These are phyloP conservation scores for Chiridota heheva DNA, from an alignment of 35 echinoderm and acorn worm genomes.

Conservation along the genomic window DNA sequence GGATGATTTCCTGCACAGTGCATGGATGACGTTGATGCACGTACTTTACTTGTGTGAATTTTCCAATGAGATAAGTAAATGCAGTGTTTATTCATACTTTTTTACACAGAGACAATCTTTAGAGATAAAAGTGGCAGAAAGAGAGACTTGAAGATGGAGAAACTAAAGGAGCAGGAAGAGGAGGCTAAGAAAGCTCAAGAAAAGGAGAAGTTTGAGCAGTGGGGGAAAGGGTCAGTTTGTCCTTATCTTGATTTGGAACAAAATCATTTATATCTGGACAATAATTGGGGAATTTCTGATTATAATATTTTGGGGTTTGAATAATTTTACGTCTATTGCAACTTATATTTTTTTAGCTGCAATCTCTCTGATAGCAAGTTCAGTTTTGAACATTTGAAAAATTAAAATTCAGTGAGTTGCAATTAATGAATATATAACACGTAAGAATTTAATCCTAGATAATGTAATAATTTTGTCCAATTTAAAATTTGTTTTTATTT, in stretches of 20 bases:
- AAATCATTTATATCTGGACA: neutral
- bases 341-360: neutral
- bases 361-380: neutral
- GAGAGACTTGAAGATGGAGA: constrained; percentile 83
- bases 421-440: no score
- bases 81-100: neutral
- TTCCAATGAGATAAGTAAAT: neutral
- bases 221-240: constrained; percentile 91
- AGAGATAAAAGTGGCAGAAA: constrained; percentile 83
- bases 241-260: neutral
- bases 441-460: no score
- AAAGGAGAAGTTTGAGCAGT: constrained; percentile 75
- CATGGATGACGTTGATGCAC: no score
- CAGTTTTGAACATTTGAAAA: neutral
- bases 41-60: neutral
- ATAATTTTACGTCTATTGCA: neutral
- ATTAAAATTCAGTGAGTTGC: neutral
- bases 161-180: constrained; percentile 60
- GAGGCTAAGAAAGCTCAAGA: constrained; percentile 71
- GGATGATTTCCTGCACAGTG: no score
- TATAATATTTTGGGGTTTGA: neutral
- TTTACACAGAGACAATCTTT: constrained; percentile 74
- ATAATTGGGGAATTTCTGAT: neutral
- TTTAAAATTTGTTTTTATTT: no score
- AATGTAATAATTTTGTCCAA: no score